Evolutionary conservation across 2,888 invertebrate genomes (phyloP), one percentile per base, ranked within the genome.

Genomic region (Byasa hedistus): DNA sequence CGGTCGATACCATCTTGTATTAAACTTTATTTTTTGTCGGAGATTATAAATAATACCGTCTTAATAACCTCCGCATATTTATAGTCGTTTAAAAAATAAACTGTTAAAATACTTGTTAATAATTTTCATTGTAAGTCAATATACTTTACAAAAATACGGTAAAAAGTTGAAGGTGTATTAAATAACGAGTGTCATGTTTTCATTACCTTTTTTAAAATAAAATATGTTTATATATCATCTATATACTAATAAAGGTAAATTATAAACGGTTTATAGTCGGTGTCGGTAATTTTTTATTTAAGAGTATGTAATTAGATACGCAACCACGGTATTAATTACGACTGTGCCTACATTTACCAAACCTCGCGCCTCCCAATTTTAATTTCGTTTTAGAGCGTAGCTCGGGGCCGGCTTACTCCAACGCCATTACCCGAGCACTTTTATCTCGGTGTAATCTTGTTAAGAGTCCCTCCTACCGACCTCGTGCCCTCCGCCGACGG

Each of bases 371-470:
- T 81, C 78, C 76, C 77, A 79, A 84, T 86, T 91, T 89, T 87
- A 88, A 89, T 90, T 90, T 89, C 75, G 82, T 85, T 87, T 84
- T 85, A 85, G 83, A 84, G 81, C 79, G 72, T 69, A 76, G 72
- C 78, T 78, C 76, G 74, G 72, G 73, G 72, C 73, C 69, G 79
- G 87, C 89, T 90, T 90, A 86, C 83, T 80, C 79, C 76, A 77
- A 75, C 76, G 85, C 84, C 86, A 88, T 91, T 90, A 91, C 89
- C 86, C 86, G 77, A 80, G 79, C 83, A 86, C 81, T 89, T 91
- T 90, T 91, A 91, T 91, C 89, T 87, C 86, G 84, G 87, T 87
- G 91, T 91, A 91, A 91, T 91, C 91, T 91, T 91, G 91, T 91
- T 91, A 91, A 91, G 89, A 91, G 91, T 80, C 82, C 80, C 64